phyloP scores from a whole-genome alignment of 2,888 invertebrate genomes.

The Sminthurides aquaticus region DNA sequence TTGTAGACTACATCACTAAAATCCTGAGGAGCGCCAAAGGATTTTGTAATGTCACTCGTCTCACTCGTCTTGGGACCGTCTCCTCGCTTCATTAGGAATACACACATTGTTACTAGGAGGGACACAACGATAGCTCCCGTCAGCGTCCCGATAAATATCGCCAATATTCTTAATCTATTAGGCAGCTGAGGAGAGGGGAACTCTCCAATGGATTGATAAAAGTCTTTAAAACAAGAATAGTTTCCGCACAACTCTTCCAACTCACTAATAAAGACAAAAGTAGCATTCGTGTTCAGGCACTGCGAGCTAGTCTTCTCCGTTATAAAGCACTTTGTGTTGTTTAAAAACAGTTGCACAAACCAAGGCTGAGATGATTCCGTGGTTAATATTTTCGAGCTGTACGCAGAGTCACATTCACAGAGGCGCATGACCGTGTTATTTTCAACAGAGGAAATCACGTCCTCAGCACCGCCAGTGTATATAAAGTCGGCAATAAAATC shows the following conservation, averaged over 20 bases:
- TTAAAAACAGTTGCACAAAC: slow-evolving; percentile 37
- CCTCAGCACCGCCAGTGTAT: slow-evolving; percentile 28
- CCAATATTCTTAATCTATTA: slow-evolving; percentile 32
- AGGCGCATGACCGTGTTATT: slow-evolving; percentile 32
- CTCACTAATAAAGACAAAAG: slow-evolving; percentile 36
- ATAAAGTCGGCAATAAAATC: slow-evolving; percentile 44
- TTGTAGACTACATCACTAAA: slow-evolving; percentile 23
- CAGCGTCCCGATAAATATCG: slow-evolving; percentile 39
- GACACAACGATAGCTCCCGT: slow-evolving; percentile 37
- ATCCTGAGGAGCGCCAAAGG: slow-evolving; percentile 13
- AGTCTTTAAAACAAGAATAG: slow-evolving; percentile 9
- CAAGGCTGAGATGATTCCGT: slow-evolving; percentile 30
- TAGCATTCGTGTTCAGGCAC: slow-evolving; percentile 27
- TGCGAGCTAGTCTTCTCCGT: slow-evolving; percentile 26
- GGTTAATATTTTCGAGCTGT: slow-evolving; percentile 19
- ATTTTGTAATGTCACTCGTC: slow-evolving; percentile 18
- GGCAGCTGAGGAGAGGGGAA: slow-evolving; percentile 34
- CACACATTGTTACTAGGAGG: slow-evolving; percentile 37
- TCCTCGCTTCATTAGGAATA: slow-evolving; percentile 29
- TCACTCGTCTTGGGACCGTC: slow-evolving; percentile 3
- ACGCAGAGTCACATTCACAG: slow-evolving; percentile 24
- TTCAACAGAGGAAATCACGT: slow-evolving; percentile 26
- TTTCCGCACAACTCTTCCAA: slow-evolving; percentile 28
- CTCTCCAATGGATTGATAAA: slow-evolving; percentile 10
- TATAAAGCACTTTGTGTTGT: slow-evolving; percentile 36